Evolutionary conservation across 1,140 invertebrate genomes (phyloP), one percentile per base, ranked within the genome.

Genomic region (Apolygus lucorum): DNA sequence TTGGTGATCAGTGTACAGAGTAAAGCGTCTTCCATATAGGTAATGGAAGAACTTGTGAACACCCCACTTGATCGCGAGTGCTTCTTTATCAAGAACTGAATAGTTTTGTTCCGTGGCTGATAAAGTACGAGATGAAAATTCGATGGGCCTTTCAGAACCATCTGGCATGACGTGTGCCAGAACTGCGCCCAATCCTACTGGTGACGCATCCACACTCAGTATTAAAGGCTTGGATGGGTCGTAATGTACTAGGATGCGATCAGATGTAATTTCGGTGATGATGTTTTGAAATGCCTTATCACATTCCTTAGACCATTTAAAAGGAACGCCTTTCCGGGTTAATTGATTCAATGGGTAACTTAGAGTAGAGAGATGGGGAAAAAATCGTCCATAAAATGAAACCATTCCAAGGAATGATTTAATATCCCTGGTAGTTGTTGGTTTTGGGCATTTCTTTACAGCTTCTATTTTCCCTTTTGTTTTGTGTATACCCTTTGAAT

Each of bases 41-140:
- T 49, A 49, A 17, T 49, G 34, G 34, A 11, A 49, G 34, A 49
- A 49, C 17, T 49, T 49, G 8, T 49, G 34, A 17, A 49, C 34
- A 49, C 8, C 34, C 34, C 34, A 49, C 34, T 49, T 49, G 17
- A 49, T 49, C 34, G 8, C 67, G 79, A 84, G 14, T 77, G 66
- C 77, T 75, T 84, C 81, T 70, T 78, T 80, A 52, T 84, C 79
- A 28, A 82, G 77, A 70, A 79, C 78, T 11, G 77, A 68, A 66
- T 84, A 82, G 28, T 17, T 22, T 68, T 72, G 73, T 74, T 83
- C 81, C n/a, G 80, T 74, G 27, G 67, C 24, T 24, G 72, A 74
- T 22, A 84, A 67, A 1, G 76, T 77, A 67, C 80, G 63, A 0
- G 78, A 49, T 8, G 34, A 8, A 49, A 49, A 49, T 17, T 49